Evolutionary conservation across 2,797 vertebrate species (phyloP).

Genomic region (Sebastes variabilis): DNA sequence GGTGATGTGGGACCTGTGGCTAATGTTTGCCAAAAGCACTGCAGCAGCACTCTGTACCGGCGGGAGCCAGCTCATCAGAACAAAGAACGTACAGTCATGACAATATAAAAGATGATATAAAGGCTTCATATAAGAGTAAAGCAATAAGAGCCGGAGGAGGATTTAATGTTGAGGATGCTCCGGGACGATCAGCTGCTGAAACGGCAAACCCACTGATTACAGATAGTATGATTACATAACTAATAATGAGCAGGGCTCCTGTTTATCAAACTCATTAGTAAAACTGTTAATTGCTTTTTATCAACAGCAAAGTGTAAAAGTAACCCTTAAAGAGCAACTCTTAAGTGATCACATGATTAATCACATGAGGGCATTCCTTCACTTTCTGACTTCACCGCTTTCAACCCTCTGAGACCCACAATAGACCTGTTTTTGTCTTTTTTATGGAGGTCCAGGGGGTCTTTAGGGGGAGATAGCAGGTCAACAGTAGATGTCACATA

Average conservation of each 20-base stretch:
- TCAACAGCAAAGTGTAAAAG: neutral
- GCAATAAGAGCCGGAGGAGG: neutral
- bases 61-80: neutral
- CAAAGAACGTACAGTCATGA: neutral
- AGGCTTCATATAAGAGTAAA: neutral
- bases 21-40: neutral
- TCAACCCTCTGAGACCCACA: no score
- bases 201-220: neutral
- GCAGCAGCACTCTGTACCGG: neutral
- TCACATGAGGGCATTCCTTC: neutral
- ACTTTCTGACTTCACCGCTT: no score
- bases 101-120: neutral
- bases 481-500: no score
- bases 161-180: neutral
- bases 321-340: neutral
- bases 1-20: neutral
- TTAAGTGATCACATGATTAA: neutral
- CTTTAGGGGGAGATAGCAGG: no score
- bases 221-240: neutral
- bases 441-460: no score
- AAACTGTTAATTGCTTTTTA: neutral
- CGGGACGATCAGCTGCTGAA: neutral
- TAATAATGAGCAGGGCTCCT: neutral
- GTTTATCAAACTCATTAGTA: neutral
- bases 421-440: no score